Percentiles rank a stretch among this genome's conserved stretches.
phyloP scores from a whole-genome alignment of 2,797 vertebrate species.

The Halcyon badia region DNA sequence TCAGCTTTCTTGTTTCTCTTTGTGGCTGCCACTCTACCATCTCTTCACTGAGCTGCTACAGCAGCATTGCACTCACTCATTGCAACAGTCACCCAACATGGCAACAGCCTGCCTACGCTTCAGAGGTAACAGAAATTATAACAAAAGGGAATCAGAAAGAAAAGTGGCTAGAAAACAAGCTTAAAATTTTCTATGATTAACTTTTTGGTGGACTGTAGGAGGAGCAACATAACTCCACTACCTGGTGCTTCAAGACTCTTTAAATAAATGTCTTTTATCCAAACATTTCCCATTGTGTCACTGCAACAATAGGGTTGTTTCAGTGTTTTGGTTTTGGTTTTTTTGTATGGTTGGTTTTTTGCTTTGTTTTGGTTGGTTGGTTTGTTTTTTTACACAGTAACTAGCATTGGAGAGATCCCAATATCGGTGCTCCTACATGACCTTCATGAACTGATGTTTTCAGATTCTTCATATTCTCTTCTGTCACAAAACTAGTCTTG shows the following conservation, averaged over 20 bases:
- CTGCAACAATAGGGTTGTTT: neutral
- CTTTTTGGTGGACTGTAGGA: neutral
- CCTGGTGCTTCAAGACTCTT: neutral
- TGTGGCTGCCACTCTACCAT: neutral
- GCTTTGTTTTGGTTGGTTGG: neutral
- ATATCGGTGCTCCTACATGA: neutral
- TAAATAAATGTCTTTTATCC: neutral
- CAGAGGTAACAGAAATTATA: neutral
- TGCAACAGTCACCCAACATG: too few species aligned
- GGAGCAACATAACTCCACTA: neutral
- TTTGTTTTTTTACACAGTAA: neutral
- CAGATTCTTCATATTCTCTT: neutral
- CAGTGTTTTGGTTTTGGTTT: neutral
- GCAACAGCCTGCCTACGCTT: neutral
- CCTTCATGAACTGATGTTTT: neutral
- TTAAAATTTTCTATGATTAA: neutral
- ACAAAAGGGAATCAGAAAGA: neutral
- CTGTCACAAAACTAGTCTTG: neutral
- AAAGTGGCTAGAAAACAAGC: neutral
- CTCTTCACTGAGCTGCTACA: neutral
- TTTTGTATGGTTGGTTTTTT: neutral
- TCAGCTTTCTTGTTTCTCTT: neutral
- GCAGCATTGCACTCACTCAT: neutral
- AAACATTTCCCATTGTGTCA: neutral
- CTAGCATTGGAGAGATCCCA: neutral